Conservation (phyloP, 1,140 invertebrate species). For the Drosophila athabasca region DNA sequence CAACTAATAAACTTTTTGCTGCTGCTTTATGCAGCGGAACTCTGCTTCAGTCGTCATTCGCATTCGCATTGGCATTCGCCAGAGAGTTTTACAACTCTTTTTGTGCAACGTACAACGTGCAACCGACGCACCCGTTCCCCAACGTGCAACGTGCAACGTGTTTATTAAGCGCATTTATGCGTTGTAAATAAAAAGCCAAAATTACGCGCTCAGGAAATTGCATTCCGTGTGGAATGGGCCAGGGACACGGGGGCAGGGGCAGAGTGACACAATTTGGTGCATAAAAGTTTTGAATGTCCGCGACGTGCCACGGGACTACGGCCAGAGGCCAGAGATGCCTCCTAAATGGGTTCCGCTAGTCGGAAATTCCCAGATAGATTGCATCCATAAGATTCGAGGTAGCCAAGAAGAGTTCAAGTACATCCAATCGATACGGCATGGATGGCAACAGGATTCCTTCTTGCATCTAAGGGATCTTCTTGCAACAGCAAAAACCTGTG, state of each 20-base stretch:
- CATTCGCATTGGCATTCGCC: constrained; percentile 35
- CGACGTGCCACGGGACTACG: constrained; percentile 48
- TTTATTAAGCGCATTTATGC: constrained; percentile 78
- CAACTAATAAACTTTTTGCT: constrained; percentile 69
- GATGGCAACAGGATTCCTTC: too few species aligned
- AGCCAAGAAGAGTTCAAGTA: too few species aligned
- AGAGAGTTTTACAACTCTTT: constrained; percentile 61
- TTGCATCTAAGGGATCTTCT: too few species aligned
- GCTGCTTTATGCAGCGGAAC: constrained; percentile 69
- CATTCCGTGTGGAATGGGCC: constrained; percentile 31
- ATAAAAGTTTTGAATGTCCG: constrained; percentile 75
- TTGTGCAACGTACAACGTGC: constrained; percentile 33
- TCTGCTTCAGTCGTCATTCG: constrained; percentile 45
- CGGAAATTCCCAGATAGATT: too few species aligned
- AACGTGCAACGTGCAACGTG: constrained; percentile 51
- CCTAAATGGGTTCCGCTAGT: too few species aligned
- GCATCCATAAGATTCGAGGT: too few species aligned
- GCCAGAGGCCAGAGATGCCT: constrained; percentile 3
- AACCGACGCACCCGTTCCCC: constrained; percentile 26
- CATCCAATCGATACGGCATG: too few species aligned
- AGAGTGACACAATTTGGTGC: constrained; percentile 65
- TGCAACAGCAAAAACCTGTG: too few species aligned
- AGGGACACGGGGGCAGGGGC: background rate
- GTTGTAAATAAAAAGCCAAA: constrained; percentile 70
- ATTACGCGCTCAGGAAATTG: constrained; percentile 54